Evolutionary conservation across 2,888 invertebrate species (phyloP).

Genomic region (Petrophora chlorosata): DNA sequence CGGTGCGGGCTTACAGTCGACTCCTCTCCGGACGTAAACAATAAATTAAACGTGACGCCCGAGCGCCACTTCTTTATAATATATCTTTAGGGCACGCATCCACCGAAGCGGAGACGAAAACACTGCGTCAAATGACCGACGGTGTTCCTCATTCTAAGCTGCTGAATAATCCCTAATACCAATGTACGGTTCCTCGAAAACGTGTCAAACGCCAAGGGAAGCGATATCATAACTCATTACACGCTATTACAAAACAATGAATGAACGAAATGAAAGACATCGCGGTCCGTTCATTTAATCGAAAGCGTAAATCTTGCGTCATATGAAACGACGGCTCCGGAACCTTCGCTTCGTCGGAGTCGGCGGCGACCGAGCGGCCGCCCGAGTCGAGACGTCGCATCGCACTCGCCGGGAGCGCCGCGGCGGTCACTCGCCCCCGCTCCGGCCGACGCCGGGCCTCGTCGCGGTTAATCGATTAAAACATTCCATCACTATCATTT

Average conservation of each 20-base stretch:
- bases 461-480: slow-evolving; percentile 62
- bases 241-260: background rate
- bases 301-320: too few species aligned
- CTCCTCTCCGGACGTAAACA: slow-evolving; percentile 33
- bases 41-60: slow-evolving; percentile 33
- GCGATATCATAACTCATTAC: background rate
- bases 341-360: too few species aligned
- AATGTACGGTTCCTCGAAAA: background rate
- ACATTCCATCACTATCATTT: slow-evolving; percentile 75
- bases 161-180: background rate
- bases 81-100: slow-evolving; percentile 22
- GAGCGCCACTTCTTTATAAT: slow-evolving; percentile 21
- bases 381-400: too few species aligned
- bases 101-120: background rate
- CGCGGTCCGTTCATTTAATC: too few species aligned
- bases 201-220: background rate
- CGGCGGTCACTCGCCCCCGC: background rate
- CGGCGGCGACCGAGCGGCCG: too few species aligned
- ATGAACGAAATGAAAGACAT: background rate
- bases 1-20: slow-evolving; percentile 30
- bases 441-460: slow-evolving; percentile 4
- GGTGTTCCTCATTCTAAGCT: background rate
- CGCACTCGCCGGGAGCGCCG: background rate
- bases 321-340: too few species aligned
- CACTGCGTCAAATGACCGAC: background rate